Percentiles rank a stretch among this genome's conserved stretches.
Conservation (phyloP, 2,113 vertebrate species). For the Lepus timidus region DNA sequence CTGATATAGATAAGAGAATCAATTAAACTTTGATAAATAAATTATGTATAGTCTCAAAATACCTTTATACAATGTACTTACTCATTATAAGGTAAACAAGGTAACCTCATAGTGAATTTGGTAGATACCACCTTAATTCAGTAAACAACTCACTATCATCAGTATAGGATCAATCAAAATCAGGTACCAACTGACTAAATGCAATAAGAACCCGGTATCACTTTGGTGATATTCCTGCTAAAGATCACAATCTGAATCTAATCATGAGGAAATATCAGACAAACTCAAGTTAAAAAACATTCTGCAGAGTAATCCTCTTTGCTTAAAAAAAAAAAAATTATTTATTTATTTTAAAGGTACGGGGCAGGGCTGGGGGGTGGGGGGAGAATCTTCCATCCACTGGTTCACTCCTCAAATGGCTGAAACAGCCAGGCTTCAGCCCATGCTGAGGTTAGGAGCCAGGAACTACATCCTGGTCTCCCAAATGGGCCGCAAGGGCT, state of each 20-base stretch:
- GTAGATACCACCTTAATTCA: not conserved
- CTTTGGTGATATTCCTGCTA: not conserved
- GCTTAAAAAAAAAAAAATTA: too few species aligned
- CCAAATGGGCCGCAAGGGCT: too few species aligned
- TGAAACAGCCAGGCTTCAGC: too few species aligned
- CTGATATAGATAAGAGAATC: conserved; percentile 14
- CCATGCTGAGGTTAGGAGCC: too few species aligned
- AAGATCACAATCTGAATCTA: not conserved
- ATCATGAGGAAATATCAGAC: conserved; percentile 26
- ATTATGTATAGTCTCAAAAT: conserved; percentile 39
- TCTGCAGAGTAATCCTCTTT: conserved; percentile 26
- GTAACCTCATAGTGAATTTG: not conserved
- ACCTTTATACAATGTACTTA: not conserved
- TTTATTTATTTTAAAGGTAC: too few species aligned
- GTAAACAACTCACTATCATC: not conserved
- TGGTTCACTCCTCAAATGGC: too few species aligned
- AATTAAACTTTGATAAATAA: conserved; percentile 2
- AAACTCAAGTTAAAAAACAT: not conserved
- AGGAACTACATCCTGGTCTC: too few species aligned
- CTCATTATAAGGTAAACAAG: conserved; percentile 39
- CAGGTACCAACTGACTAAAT: not conserved
- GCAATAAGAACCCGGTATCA: not conserved
- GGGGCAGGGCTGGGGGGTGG: too few species aligned
- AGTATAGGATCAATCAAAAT: conserved; percentile 14
- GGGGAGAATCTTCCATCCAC: too few species aligned